These are phyloP conservation scores for Ursus arctos DNA, from an alignment of 2,113 vertebrate species.

Conservation along the genomic window DNA sequence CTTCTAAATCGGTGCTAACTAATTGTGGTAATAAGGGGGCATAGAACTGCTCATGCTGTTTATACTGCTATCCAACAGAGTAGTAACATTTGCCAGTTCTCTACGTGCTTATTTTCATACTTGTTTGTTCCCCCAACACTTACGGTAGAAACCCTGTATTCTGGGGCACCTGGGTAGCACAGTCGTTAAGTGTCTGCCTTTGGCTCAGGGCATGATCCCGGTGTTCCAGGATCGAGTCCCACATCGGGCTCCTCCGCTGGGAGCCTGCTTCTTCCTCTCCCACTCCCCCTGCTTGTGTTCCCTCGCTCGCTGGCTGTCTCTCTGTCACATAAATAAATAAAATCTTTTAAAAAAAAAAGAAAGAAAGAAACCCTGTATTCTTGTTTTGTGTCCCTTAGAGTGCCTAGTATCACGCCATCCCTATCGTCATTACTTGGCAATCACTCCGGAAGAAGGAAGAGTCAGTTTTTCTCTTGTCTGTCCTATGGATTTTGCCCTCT, in stretches of 20 bases:
- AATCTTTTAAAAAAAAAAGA: too few relatives aligned
- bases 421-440: background rate
- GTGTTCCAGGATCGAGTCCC: too few relatives aligned
- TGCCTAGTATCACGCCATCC: fast-evolving
- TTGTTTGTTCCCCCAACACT: background rate
- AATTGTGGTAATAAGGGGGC: fast-evolving
- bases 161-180: background rate
- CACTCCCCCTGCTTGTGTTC: too few relatives aligned
- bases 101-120: background rate
- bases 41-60: too few relatives aligned
- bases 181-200: too few relatives aligned
- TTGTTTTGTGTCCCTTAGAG: background rate
- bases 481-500: background rate
- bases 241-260: too few relatives aligned
- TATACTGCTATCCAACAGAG: background rate
- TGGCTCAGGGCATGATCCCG: too few relatives aligned
- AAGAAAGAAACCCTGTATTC: background rate
- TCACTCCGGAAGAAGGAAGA: background rate
- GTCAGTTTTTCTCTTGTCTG: background rate
- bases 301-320: too few relatives aligned
- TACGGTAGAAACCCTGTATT: background rate
- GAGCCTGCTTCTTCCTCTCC: too few relatives aligned
- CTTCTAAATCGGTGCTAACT: background rate
- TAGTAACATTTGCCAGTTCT: background rate
- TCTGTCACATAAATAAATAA: too few relatives aligned